Base-by-base conservation (phyloP, 1,140 invertebrate genomes). In the Tetranychus urticae region DNA sequence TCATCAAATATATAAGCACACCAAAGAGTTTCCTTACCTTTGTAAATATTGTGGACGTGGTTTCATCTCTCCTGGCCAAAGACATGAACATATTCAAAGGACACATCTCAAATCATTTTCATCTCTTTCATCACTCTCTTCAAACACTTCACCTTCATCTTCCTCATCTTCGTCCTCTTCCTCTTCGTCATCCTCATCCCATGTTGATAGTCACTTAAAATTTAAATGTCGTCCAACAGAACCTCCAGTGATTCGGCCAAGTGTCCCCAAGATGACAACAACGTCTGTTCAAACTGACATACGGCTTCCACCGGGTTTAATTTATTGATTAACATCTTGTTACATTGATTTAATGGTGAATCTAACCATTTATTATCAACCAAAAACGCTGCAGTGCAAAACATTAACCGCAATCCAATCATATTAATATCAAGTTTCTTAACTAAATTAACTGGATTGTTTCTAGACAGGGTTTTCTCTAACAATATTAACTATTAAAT, bases 1-100 rank as follows among this genome's bases (percentile, higher is more conserved):
- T 12, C 64, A 65, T 56, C 59, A 64, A 50, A 65, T 65, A 34
- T 65, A 63, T 47, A 63, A 63, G 48, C 64, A 65, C 56, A 65
- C 64, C 3, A 65, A 64, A 61, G 37, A 65, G 52, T 65, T 63
- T 54, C 64, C 64, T 12, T 62, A 65, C 46, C n/a, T 36, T 31
- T 65, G 64, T 45, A 59, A 61, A 54, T 45, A 50, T 12, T 65
- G 64, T 59, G 64, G 63, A n/a, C 62, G 62, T 0, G 64, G 64
- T 23, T 65, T 65, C 54, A 65, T 65, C 13, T 63, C 62, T 36
- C 64, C 64, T 14, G 62, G 61, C 10, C 61, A 62, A 14, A 58
- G 42, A 54, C 37, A 45, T 23, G 61, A 62, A 36, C 61, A 62
- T 42, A 55, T 58, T 23, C 36, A 46, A 14, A 35, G 57, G 0